Conservation (phyloP, 2,797 vertebrate genomes). For the Discoglossus pictus region DNA sequence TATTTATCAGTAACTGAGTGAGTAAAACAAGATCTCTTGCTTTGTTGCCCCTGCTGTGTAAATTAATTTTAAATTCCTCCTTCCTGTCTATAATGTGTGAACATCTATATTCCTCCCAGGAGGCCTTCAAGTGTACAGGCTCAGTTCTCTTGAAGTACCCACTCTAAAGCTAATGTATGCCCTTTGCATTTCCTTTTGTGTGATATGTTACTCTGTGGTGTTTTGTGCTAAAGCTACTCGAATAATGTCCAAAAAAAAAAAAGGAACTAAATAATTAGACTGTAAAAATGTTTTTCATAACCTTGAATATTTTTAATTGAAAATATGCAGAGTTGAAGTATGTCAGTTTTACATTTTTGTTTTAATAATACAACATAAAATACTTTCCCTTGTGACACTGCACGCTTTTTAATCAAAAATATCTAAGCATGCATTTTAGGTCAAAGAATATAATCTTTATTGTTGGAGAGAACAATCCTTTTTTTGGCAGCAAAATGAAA, state of each 20-base stretch:
- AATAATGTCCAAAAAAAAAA: conserved; percentile 61
- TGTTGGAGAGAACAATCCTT: conserved; percentile 58
- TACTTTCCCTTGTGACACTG: conserved; percentile 64
- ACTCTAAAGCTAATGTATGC: conserved; percentile 62
- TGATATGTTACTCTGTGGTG: conserved; percentile 62
- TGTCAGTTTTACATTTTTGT: conserved; percentile 56
- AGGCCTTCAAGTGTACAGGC: conserved; percentile 61
- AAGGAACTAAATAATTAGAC: conserved; percentile 32
- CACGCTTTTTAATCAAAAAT: conserved; percentile 62
- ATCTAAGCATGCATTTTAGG: conserved; percentile 58
- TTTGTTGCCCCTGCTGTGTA: conserved; percentile 67
- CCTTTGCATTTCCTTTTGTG: conserved; percentile 63
- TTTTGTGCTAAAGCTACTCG: conserved; percentile 71
- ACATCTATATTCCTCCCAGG: conserved; percentile 61
- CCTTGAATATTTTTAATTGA: conserved; percentile 3
- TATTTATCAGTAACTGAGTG: conserved; percentile 58
- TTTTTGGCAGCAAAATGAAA: conserved; percentile 58
- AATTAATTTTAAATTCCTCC: conserved; percentile 69
- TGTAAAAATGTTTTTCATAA: neutral
- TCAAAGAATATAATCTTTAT: conserved; percentile 51
- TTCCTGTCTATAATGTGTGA: conserved; percentile 64
- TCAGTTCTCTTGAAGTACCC: conserved; percentile 64
- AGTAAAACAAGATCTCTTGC: conserved; percentile 58
- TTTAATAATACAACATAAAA: conserved; percentile 66
- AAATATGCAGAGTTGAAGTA: conserved; percentile 33